Evolutionary conservation across 2,113 vertebrate species (phyloP).

Genomic region (Panurus biarmicus): DNA sequence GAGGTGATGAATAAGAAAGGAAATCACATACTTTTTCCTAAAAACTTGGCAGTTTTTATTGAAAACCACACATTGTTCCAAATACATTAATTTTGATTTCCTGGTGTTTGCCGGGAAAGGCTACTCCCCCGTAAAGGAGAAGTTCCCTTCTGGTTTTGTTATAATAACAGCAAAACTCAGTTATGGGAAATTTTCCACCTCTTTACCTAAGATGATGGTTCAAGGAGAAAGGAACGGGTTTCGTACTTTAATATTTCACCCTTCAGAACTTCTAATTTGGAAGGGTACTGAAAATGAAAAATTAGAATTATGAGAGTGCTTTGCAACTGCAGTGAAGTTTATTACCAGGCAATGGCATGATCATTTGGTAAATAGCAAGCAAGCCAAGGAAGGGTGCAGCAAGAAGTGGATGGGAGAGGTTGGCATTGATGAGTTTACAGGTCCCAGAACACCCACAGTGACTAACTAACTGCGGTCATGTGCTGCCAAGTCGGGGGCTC

Average conservation of each 20-base stretch:
- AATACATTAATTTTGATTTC: not conserved
- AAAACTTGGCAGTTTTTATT: not conserved
- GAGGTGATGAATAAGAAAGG: not conserved
- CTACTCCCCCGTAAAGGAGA: not conserved
- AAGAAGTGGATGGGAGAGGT: not conserved
- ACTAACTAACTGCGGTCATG: not conserved
- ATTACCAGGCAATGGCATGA: not conserved
- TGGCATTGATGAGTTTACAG: not conserved
- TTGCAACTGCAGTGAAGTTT: not conserved
- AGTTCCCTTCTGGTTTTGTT: not conserved
- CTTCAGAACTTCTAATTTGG: not conserved
- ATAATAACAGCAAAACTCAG: not conserved
- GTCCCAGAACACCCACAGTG: not conserved
- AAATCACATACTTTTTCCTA: not conserved
- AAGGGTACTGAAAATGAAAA: not conserved
- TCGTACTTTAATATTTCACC: not conserved
- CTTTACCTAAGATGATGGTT: not conserved
- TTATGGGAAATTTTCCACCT: not conserved
- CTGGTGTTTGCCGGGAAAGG: not conserved
- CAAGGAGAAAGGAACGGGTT: not conserved
- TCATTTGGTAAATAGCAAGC: not conserved
- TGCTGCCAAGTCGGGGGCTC: not conserved
- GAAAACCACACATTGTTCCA: not conserved
- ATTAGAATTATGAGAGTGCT: not conserved
- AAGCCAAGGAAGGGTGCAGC: not conserved